Evolutionary conservation across 2,888 invertebrate species (phyloP), one percentile per base, ranked within the genome.

Genomic region (Trimorus sp.): DNA sequence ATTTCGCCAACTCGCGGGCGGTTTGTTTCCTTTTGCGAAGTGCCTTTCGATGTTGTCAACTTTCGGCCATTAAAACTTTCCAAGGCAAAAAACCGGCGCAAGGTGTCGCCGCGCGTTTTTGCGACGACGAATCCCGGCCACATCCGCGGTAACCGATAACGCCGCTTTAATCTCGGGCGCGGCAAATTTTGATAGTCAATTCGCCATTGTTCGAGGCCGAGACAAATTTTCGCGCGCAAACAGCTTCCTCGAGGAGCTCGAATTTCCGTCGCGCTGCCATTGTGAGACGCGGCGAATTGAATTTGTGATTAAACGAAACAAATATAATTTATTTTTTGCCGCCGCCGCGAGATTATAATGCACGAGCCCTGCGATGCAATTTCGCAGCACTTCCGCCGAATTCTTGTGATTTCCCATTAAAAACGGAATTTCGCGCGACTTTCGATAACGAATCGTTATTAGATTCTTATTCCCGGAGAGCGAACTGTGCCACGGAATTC

Each of bases 241-340:
- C 42, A 42, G 36, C n/a, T 49, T 16, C n/a, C 26, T 8, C 8
- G 42, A 59, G 12, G 51, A 6, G 53, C 11, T 26, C 37, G 53
- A 62, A 49, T 42, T 40, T 56, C 40, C 53, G 60, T 16, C 38
- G n/a, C n/a, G 38, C 51, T 58, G 49, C 45, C 56, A 7, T n/a
- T 26, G 49, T 49, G n/a, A 56, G 60, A 69, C 56, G 71, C 38
- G 26, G 51, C 40, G 53, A 78, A 78, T 78, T 71, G 53, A 71
- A 78, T 78, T 78, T 78, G 59, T 26, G 60, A 78, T 78, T 78
- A 66, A 78, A 71, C 71, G 71, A 78, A 78, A 78, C 71, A 78
- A 78, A 78, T 60, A 66, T 53, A 66, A 78, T 78, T 78, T 71
- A 60, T 59, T 65, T 66, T 16, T 60, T 60, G 59, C 51, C n/a